phyloP scores from a whole-genome alignment of 2,888 invertebrate genomes.

The Agrotis clavis region DNA sequence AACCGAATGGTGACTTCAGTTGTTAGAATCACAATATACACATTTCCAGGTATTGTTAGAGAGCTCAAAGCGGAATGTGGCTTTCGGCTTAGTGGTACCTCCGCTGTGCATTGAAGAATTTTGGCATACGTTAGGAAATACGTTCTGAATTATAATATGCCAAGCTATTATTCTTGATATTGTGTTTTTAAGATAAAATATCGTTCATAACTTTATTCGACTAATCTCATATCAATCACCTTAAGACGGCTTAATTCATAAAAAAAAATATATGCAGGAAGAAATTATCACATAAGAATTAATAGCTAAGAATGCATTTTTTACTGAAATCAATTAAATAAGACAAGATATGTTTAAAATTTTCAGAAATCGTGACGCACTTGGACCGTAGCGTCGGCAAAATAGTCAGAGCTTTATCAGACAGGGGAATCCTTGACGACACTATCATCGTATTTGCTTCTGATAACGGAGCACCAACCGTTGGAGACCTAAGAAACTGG shows the following conservation, averaged over 20 bases:
- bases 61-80: constrained; percentile 15
- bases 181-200: neutral
- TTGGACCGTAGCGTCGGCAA: constrained; percentile 96
- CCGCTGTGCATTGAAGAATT: constrained; percentile 27
- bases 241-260: too few species aligned
- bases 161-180: neutral
- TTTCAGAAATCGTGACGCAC: constrained; percentile 92
- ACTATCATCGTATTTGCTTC: constrained; percentile 97
- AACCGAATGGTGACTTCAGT: neutral
- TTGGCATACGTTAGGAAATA: constrained; percentile 10
- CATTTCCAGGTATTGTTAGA: constrained; percentile 17
- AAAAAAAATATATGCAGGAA: neutral
- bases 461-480: constrained; percentile 97
- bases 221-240: too few species aligned
- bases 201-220: too few species aligned
- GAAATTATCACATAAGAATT: neutral
- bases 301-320: too few species aligned
- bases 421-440: constrained; percentile 94
- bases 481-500: constrained; percentile 94
- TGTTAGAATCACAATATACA: constrained; percentile 1
- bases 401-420: constrained; percentile 93
- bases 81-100: constrained; percentile 28
- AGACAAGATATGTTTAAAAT: neutral
- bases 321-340: too few species aligned
- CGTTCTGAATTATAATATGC: constrained; percentile 2